These are phyloP conservation scores for Drosophila cardini DNA, from an alignment of 1,140 invertebrate genomes.

Conservation along the genomic window DNA sequence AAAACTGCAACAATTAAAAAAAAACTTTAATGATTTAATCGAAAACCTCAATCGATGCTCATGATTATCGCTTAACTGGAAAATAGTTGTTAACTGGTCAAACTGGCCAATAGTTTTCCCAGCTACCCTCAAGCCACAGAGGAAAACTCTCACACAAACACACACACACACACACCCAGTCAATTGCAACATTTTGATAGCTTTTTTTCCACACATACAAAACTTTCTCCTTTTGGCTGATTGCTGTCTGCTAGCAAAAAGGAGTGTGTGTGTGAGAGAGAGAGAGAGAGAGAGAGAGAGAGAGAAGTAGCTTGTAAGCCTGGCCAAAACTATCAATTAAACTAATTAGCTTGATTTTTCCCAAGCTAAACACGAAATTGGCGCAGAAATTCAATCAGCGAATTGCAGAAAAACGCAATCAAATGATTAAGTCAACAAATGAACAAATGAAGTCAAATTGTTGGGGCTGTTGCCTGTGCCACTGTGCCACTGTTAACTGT, in stretches of 20 bases:
- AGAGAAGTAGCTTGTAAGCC: slow-evolving; percentile 21
- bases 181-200: not conserved
- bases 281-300: not conserved
- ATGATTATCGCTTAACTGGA: not conserved
- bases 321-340: slow-evolving; percentile 75
- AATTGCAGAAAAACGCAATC: slow-evolving; percentile 79
- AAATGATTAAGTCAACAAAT: slow-evolving; percentile 83
- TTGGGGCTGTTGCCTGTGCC: slow-evolving; percentile 44
- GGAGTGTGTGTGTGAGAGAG: not conserved
- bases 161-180: not conserved
- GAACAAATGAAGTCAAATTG: slow-evolving; percentile 81
- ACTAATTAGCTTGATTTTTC: slow-evolving; percentile 76
- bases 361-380: slow-evolving; percentile 49
- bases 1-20: not conserved
- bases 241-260: not conserved
- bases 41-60: not conserved
- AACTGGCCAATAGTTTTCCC: slow-evolving; percentile 3
- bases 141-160: slow-evolving; percentile 14
- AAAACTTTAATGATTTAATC: not conserved
- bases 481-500: too few species aligned
- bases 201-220: slow-evolving; percentile 4
- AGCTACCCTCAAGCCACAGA: not conserved
- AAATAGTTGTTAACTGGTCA: not conserved
- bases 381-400: slow-evolving; percentile 72
- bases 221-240: slow-evolving; percentile 30